phyloP scores from a whole-genome alignment of 64 coral and sea anemone genomes.

The Montipora capricornis region DNA sequence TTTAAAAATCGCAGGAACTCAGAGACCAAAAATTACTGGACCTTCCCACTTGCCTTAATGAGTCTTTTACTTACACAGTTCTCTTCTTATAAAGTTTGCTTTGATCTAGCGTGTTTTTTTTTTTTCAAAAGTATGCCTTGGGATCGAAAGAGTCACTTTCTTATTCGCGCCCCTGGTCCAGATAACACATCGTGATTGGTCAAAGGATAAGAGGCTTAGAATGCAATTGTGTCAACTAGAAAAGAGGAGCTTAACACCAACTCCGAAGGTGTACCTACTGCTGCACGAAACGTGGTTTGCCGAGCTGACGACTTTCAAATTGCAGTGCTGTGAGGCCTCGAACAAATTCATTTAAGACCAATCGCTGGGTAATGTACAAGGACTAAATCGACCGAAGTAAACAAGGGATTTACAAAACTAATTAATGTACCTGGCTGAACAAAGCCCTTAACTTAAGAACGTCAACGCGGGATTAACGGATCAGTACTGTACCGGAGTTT shows the following conservation, averaged over 20 bases:
- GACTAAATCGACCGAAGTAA: background rate
- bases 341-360: too few species aligned
- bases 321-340: background rate
- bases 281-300: background rate
- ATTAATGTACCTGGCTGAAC: too few species aligned
- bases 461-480: background rate
- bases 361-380: background rate
- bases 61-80: too few species aligned
- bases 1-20: too few species aligned
- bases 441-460: too few species aligned
- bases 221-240: background rate
- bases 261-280: too few species aligned
- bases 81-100: too few species aligned
- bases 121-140: too few species aligned
- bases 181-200: background rate
- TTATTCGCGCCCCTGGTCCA: background rate
- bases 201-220: slow-evolving; percentile 5
- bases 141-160: background rate
- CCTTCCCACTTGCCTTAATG: too few species aligned
- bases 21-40: too few species aligned
- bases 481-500: background rate
- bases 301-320: background rate
- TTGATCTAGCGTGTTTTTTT: too few species aligned
- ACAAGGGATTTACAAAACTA: background rate
- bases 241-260: too few species aligned